A percentile compares a stretch with the other conserved stretches of the same genome.
Evolutionary conservation across 2,113 vertebrate species (phyloP).

Genomic region (Gavialis gangeticus): DNA sequence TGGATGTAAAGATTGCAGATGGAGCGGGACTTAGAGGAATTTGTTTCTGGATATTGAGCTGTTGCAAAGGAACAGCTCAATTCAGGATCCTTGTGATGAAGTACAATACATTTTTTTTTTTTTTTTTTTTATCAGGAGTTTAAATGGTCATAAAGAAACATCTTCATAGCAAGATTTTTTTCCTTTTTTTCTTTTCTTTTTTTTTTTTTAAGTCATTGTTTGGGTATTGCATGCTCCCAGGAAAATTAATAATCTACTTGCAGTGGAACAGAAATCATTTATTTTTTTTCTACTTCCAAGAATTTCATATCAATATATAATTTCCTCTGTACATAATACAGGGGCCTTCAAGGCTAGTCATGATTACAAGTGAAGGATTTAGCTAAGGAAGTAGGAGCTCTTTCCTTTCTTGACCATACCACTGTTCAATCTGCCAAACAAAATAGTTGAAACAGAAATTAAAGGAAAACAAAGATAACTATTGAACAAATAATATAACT

Average conservation of each 20-base stretch:
- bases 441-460: not conserved
- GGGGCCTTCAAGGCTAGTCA: not conserved
- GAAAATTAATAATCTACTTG: slow-evolving; percentile 3
- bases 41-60: not conserved
- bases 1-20: not conserved
- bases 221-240: not conserved
- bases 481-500: not conserved
- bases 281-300: not conserved
- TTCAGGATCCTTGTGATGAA: not conserved
- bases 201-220: not conserved
- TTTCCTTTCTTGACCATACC: not conserved
- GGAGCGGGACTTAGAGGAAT: not conserved
- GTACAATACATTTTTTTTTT: not conserved
- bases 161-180: not conserved
- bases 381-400: not conserved
- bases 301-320: not conserved
- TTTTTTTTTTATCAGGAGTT: not conserved
- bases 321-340: not conserved
- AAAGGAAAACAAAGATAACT: not conserved
- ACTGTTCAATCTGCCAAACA: not conserved
- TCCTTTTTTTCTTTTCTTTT: not conserved
- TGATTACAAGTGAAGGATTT: not conserved
- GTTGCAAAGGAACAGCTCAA: not conserved
- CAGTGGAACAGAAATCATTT: not conserved
- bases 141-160: not conserved